Conservation (phyloP, 1,140 invertebrate species). For the Aphaenogaster floridana region DNA sequence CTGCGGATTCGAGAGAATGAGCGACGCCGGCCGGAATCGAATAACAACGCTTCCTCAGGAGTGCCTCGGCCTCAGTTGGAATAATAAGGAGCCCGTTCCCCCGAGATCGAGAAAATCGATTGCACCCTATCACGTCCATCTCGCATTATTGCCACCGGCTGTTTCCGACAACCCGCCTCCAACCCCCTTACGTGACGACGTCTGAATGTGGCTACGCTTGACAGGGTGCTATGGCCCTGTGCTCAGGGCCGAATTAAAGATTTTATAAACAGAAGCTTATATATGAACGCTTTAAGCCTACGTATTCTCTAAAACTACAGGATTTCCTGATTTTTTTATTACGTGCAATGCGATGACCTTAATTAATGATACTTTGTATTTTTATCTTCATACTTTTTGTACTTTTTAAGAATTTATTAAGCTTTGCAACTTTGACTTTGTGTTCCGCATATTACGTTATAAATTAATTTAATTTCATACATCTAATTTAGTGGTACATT, state of each 20-base stretch:
- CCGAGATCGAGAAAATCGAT: slow-evolving; percentile 76
- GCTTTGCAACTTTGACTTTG: not conserved
- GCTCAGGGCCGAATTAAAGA: slow-evolving; percentile 39
- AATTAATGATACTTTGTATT: slow-evolving; percentile 11
- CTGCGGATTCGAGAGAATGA: slow-evolving; percentile 55
- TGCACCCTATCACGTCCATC: slow-evolving; percentile 71
- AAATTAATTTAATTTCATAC: slow-evolving; percentile 2
- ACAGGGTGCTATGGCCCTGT: not conserved
- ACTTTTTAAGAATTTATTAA: not conserved
- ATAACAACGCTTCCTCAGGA: slow-evolving; percentile 68
- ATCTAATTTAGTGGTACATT: not conserved
- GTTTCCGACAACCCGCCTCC: slow-evolving; percentile 68
- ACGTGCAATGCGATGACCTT: not conserved
- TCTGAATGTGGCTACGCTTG: slow-evolving; percentile 61
- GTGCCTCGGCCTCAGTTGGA: slow-evolving; percentile 52
- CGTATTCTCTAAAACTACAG: not conserved
- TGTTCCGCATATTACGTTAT: not conserved
- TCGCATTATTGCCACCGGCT: slow-evolving; percentile 74
- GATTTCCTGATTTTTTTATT: not conserved
- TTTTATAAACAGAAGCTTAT: not conserved
- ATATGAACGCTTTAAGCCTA: too few relatives aligned
- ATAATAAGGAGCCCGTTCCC: slow-evolving; percentile 72
- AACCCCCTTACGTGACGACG: slow-evolving; percentile 1
- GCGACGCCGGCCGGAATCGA: slow-evolving; percentile 59
- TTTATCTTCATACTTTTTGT: not conserved